These are phyloP conservation scores for Narcine bancroftii DNA, from an alignment of 2,113 vertebrate genomes.

Conservation along the genomic window DNA sequence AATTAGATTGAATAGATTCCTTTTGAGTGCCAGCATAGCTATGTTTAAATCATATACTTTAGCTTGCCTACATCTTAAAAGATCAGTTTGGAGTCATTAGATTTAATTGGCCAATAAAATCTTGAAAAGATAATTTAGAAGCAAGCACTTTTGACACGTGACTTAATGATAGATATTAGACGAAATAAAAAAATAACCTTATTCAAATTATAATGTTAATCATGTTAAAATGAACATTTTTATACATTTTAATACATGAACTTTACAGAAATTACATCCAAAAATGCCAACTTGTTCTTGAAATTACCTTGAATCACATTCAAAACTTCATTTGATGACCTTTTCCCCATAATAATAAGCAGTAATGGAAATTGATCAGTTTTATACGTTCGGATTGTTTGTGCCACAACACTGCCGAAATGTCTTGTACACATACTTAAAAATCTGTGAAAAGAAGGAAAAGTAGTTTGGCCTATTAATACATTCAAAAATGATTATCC, in stretches of 20 bases:
- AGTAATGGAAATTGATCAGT: constrained; percentile 97
- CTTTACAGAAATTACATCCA: background rate
- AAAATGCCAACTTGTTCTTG: background rate
- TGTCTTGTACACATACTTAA: constrained; percentile 94
- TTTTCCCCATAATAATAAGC: constrained; percentile 95
- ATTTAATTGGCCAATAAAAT: background rate
- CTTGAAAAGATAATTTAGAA: background rate
- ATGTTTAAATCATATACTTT: background rate
- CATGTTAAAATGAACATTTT: background rate
- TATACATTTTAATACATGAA: background rate
- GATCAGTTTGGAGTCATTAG: background rate
- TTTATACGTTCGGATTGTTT: constrained; percentile 94
- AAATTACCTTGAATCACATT: constrained; percentile 94
- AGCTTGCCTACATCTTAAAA: background rate
- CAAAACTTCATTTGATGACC: constrained; percentile 97
- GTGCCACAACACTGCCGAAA: constrained; percentile 91
- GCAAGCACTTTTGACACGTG: background rate
- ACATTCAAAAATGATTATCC: background rate
- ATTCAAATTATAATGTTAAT: background rate
- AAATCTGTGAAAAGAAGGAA: constrained; percentile 61
- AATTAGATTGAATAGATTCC: constrained; percentile 1
- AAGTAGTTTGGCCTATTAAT: constrained; percentile 37
- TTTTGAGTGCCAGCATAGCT: background rate
- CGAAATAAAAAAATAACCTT: background rate
- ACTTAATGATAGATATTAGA: background rate